Base-by-base conservation (phyloP, 2,113 vertebrate species). In the Myrmecophaga tridactyla region DNA sequence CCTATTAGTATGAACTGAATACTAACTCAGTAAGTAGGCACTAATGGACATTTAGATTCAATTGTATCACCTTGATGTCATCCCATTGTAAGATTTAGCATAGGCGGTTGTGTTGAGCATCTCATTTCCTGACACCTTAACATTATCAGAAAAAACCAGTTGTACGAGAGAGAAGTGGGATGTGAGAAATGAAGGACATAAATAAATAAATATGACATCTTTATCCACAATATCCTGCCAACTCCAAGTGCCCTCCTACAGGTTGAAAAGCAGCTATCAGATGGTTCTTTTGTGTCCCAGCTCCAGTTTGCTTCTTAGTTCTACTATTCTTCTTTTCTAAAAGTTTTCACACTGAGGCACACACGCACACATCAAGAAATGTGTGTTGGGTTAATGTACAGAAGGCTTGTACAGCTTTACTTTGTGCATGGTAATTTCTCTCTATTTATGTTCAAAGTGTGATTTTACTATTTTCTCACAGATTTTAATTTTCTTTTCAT, bases 201-300 rank as follows among this genome's bases (percentile, higher is more conserved):
- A 43, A 62, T 23, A 58, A 21, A 60, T 23, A 58, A 21, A 60
- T 77, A 53, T 6, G 23, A 75, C 48, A 39, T 7, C 21, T 3
- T 6, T 0, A 27, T 0, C 17, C 25, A 7, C 0, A 0, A 21
- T 3, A 20, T 3, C 15, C 60, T 13, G 17, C 23, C 23, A 29
- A 78, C 10, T 1, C 25, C 34, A 10, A 2, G 3, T 0, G 10
- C 46, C 72, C 31, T 2, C 14, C n/a, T 4, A 0, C 9, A 17
- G 65, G 29, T 31, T 1, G 4, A 15, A 20, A 46, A 25, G 36
- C 58, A 67, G 92, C 29, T 0, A 6, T 29, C 15, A 8, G 6
- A 53, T 21, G 20, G 80, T 65, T 73, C 41, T 48, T 11, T 39
- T 43, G 51, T 4, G 4, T 11, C 56, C 11, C 39, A 0, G n/a